A percentile compares a stretch with the other conserved stretches of the same genome.
Evolutionary conservation across 2,797 vertebrate species (phyloP).

Genomic region (Acanthurus tractus): DNA sequence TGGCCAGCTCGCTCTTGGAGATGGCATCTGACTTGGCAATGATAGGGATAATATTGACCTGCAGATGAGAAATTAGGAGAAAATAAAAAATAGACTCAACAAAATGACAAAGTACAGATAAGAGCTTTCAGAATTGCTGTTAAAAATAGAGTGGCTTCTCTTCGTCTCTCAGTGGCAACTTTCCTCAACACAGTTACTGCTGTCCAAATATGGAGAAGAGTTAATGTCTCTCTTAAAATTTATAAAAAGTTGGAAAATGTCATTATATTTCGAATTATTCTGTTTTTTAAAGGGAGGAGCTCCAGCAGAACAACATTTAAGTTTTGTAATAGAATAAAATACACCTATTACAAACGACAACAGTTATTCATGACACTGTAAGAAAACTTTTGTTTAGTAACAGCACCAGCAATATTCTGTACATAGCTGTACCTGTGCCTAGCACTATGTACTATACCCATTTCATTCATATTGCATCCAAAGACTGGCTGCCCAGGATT

Average conservation of each 20-base stretch:
- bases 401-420: too few relatives aligned
- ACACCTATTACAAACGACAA: background rate
- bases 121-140: constrained; percentile 12
- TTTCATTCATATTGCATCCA: background rate
- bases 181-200: constrained; percentile 10
- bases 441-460: too few relatives aligned
- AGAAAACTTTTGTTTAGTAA: too few relatives aligned
- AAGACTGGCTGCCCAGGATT: background rate
- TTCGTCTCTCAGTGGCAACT: constrained; percentile 2
- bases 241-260: background rate
- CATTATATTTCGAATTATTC: background rate
- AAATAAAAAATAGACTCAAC: background rate
- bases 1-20: constrained; percentile 97
- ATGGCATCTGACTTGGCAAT: constrained; percentile 98
- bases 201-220: constrained; percentile 15
- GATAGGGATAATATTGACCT: constrained; percentile 99
- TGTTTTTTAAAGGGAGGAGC: background rate
- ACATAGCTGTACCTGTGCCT: too few relatives aligned
- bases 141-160: constrained; percentile 36
- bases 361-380: too few relatives aligned
- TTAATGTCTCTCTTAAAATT: constrained; percentile 3
- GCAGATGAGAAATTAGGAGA: constrained; percentile 17
- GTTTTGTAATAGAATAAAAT: background rate
- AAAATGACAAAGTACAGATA: constrained; percentile 23
- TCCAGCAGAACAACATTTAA: constrained; percentile 9